Evolutionary conservation across 2,113 vertebrate species (phyloP).

Genomic region (Apodemus sylvaticus): DNA sequence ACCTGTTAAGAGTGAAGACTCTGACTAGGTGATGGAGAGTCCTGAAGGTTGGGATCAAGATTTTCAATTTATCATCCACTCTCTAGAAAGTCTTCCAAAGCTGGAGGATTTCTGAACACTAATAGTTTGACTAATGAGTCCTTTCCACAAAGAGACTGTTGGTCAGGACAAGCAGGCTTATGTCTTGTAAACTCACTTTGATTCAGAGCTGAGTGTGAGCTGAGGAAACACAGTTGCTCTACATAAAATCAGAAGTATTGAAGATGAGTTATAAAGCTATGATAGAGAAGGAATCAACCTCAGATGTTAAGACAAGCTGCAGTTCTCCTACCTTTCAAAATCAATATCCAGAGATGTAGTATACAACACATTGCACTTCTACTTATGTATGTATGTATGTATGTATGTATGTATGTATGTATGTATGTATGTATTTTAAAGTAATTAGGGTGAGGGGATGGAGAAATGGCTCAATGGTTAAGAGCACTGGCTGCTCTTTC

Average conservation of each 20-base stretch:
- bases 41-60: background rate
- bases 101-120: background rate
- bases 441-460: background rate
- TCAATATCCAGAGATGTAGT: background rate
- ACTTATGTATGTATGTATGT: background rate
- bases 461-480: background rate
- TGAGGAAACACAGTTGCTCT: background rate
- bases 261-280: conserved; percentile 1
- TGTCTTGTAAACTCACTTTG: conserved; percentile 27
- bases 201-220: background rate
- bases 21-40: background rate
- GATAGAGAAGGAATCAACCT: background rate
- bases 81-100: background rate
- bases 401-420: background rate
- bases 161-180: background rate
- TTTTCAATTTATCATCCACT: background rate
- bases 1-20: background rate
- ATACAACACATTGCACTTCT: background rate
- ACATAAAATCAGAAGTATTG: background rate
- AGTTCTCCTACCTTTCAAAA: background rate
- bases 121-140: background rate
- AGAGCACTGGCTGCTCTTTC: background rate
- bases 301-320: background rate
- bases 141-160: background rate
- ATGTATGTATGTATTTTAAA: conserved; percentile 23